phyloP scores from a whole-genome alignment of 2,888 invertebrate species.

The Dynastes grantii region DNA sequence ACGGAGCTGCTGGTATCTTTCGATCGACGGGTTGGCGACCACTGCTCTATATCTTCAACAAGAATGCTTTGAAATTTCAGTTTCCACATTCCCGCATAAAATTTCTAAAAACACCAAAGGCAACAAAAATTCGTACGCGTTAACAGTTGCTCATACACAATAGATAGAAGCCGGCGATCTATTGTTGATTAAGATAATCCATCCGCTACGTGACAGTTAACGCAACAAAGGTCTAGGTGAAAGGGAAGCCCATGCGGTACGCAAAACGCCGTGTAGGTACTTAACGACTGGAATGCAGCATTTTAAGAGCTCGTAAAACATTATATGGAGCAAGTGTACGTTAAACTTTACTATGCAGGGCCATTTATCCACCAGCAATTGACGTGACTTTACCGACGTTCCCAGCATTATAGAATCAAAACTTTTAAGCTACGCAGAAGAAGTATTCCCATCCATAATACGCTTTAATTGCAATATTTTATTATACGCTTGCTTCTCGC shows the following conservation, averaged over 20 bases:
- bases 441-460: not conserved
- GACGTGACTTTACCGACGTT: constrained; percentile 28
- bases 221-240: constrained; percentile 22
- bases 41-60: no score
- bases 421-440: not conserved
- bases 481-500: no score
- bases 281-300: constrained; percentile 20
- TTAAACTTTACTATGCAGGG: constrained; percentile 10
- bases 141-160: not conserved
- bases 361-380: constrained; percentile 7
- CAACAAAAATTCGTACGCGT: not conserved
- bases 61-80: not conserved
- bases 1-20: no score
- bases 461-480: not conserved
- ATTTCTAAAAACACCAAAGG: constrained; percentile 11
- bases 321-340: constrained; percentile 30
- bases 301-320: constrained; percentile 29
- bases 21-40: no score
- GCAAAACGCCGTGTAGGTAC: constrained; percentile 9
- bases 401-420: constrained; percentile 10
- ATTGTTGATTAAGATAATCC: constrained; percentile 20
- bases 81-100: not conserved
- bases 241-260: not conserved
- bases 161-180: not conserved
- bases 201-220: constrained; percentile 26